A percentile compares a stretch with the other conserved stretches of the same genome.
Conservation (phyloP, 2,113 vertebrate species). For the Xerus inauris region DNA sequence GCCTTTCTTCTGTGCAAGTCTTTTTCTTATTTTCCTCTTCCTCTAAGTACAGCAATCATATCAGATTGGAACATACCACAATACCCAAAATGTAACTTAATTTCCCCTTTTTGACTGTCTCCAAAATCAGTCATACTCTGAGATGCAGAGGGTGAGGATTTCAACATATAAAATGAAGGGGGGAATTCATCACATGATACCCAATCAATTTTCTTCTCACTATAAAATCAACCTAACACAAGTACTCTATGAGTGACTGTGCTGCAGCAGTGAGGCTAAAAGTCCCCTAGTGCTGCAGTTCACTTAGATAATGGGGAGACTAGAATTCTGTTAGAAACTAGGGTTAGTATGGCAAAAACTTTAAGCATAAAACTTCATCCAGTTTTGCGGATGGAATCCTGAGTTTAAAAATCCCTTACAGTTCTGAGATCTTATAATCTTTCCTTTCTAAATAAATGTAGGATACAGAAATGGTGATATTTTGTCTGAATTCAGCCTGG, state of each 20-base stretch:
- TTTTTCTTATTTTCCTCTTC: not conserved
- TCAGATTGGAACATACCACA: rapidly evolving
- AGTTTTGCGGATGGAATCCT: not conserved
- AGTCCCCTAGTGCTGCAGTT: rapidly evolving
- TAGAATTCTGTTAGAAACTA: not conserved
- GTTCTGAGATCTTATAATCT: not conserved
- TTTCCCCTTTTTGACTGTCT: not conserved
- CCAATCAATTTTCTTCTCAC: not conserved
- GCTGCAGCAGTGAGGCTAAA: not conserved
- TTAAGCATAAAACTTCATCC: not conserved
- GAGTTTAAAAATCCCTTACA: not conserved
- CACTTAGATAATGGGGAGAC: not conserved
- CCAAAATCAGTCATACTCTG: not conserved
- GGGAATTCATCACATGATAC: not conserved
- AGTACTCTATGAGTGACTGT: not conserved
- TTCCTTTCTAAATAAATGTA: constrained; percentile 34
- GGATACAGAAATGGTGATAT: constrained; percentile 36
- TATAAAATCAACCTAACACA: not conserved
- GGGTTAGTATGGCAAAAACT: not conserved
- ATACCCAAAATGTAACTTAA: not conserved
- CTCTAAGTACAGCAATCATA: not conserved
- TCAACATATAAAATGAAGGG: not conserved
- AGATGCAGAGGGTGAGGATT: not conserved
- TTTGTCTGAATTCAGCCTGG: constrained; percentile 37
- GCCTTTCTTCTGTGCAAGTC: not conserved